Percentiles rank a stretch among this genome's conserved stretches.
Evolutionary conservation across 2,888 invertebrate genomes (phyloP).

Genomic region (Plebejus argus): DNA sequence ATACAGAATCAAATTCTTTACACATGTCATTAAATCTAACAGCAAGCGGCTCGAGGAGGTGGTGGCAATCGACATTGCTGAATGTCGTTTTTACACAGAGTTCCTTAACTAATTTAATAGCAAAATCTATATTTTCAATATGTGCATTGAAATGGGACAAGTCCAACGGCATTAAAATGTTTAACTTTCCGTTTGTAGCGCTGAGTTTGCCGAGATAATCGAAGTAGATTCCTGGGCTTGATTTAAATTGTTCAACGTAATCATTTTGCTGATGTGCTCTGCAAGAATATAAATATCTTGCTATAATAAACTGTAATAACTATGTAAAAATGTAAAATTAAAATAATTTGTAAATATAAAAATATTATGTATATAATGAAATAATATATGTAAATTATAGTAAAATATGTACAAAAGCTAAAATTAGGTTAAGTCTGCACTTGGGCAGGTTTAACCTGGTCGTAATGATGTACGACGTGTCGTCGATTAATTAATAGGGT

Average conservation of each 20-base stretch:
- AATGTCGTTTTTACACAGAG: background rate
- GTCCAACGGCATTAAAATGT: conserved; percentile 41
- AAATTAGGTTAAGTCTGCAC: background rate
- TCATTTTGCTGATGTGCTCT: background rate
- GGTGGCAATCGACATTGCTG: conserved; percentile 32
- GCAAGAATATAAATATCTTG: background rate
- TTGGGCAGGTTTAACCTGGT: conserved; percentile 4
- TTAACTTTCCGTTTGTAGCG: conserved; percentile 36
- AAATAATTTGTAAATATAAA: background rate
- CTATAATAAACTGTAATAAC: background rate
- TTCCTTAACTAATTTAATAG: background rate
- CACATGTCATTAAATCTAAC: conserved; percentile 34
- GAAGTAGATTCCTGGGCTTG: conserved; percentile 42
- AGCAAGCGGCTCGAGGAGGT: conserved; percentile 36
- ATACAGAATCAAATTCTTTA: conserved; percentile 39
- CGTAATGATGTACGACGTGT: background rate
- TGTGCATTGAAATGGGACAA: conserved; percentile 40
- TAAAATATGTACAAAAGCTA: background rate
- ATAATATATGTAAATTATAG: background rate
- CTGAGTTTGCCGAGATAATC: conserved; percentile 42
- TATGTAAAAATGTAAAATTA: background rate
- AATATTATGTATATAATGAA: too few relatives aligned
- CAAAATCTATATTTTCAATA: conserved; percentile 37
- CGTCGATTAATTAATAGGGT: conserved; percentile 14
- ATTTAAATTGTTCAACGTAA: conserved; percentile 32